Evolutionary conservation across 2,797 vertebrate species (phyloP).

Genomic region (Alfaro cultratus): DNA sequence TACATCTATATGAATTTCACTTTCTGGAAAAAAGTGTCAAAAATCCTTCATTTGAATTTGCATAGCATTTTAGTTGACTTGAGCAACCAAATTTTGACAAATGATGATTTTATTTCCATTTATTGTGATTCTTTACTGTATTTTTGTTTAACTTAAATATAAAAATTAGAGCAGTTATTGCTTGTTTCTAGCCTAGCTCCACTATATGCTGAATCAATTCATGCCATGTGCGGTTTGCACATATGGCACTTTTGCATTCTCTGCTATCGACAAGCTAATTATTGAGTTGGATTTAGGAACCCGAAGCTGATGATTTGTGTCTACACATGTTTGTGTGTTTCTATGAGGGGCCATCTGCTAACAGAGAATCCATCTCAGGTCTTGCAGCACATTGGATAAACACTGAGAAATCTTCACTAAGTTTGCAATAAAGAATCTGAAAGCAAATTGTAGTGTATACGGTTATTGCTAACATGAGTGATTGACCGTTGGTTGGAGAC

Average conservation of each 20-base stretch:
- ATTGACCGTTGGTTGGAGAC: constrained; percentile 29
- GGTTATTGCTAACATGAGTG: constrained; percentile 37
- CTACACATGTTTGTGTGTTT: constrained; percentile 9
- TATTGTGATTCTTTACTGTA: background rate
- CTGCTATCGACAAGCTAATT: constrained; percentile 16
- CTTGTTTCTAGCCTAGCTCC: background rate
- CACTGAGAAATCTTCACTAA: constrained; percentile 19
- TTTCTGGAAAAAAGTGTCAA: background rate
- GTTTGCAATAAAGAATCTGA: constrained; percentile 15
- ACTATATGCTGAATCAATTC: constrained; percentile 1
- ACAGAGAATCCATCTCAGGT: constrained; percentile 2
- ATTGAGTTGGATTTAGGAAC: constrained; percentile 26
- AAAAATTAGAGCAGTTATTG: background rate
- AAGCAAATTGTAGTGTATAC: constrained; percentile 15
- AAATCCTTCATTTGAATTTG: background rate
- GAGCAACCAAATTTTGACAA: background rate
- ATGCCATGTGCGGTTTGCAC: background rate
- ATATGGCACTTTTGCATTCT: constrained; percentile 9
- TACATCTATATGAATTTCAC: background rate
- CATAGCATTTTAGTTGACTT: background rate
- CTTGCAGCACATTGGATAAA: constrained; percentile 14
- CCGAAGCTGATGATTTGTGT: constrained; percentile 6
- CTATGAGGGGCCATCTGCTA: constrained; percentile 19
- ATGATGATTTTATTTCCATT: constrained; percentile 2
- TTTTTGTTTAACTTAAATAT: background rate